phyloP scores from a whole-genome alignment of 2,113 vertebrate species.

The Bujurquina vittata region DNA sequence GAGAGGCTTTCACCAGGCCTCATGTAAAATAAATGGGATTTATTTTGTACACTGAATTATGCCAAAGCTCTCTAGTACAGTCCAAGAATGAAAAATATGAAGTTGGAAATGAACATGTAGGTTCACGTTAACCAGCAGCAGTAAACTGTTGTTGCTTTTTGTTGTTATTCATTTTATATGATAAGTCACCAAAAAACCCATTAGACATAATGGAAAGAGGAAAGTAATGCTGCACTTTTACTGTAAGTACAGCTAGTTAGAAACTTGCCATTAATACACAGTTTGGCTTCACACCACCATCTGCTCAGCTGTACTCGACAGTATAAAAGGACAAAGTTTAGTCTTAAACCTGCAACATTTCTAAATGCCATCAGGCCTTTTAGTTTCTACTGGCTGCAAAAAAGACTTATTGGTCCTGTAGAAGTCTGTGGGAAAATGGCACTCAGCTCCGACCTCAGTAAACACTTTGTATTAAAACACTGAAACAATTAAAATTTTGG shows the following conservation, averaged over 20 bases:
- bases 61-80: no score
- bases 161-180: no score
- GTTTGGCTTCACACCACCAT: not conserved
- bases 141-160: no score
- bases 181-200: not conserved
- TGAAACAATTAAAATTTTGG: not conserved
- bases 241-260: not conserved
- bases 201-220: no score
- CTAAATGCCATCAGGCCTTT: not conserved
- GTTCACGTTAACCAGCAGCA: no score
- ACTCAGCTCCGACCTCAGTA: not conserved
- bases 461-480: no score
- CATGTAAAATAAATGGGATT: no score
- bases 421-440: not conserved
- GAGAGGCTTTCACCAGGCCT: no score
- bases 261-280: not conserved
- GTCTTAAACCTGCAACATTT: not conserved
- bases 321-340: not conserved
- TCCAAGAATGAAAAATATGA: no score
- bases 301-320: no score
- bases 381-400: not conserved
- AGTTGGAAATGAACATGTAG: no score
- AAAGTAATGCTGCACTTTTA: not conserved
- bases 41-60: no score
- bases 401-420: not conserved